Conservation (phyloP, 2,113 vertebrate genomes). For the Probosciger aterrimus region DNA sequence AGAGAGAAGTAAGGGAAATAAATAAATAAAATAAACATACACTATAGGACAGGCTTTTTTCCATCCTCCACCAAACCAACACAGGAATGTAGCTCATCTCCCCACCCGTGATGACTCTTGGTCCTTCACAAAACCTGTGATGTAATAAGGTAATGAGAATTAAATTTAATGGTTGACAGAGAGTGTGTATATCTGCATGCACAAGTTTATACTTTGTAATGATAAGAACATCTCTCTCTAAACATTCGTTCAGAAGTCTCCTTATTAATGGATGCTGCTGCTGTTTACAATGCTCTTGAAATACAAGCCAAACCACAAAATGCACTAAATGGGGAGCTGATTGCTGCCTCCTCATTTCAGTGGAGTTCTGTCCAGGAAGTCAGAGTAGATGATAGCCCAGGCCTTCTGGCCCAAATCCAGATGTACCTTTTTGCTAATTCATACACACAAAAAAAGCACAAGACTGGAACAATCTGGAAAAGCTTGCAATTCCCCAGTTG, state of each 20-base stretch:
- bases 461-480: not conserved
- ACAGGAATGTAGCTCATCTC: not conserved
- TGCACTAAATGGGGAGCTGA: not conserved
- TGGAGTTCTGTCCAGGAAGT: not conserved
- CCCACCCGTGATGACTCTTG: not conserved
- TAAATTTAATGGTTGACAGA: not conserved
- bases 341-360: not conserved
- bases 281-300: not conserved
- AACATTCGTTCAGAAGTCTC: not conserved
- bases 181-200: not conserved
- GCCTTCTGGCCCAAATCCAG: not conserved
- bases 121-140: not conserved
- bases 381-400: not conserved
- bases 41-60: not conserved
- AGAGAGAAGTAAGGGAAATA: not conserved
- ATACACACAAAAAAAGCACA: not conserved
- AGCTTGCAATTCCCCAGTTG: not conserved
- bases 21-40: not conserved
- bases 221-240: not conserved
- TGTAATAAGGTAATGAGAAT: not conserved
- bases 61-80: not conserved
- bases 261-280: not conserved
- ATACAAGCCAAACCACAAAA: not conserved
- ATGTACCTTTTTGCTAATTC: not conserved
- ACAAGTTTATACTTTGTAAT: not conserved